Evolutionary conservation across 64 coral and sea anemone species (phyloP).

Genomic region (Pocillopora verrucosa): DNA sequence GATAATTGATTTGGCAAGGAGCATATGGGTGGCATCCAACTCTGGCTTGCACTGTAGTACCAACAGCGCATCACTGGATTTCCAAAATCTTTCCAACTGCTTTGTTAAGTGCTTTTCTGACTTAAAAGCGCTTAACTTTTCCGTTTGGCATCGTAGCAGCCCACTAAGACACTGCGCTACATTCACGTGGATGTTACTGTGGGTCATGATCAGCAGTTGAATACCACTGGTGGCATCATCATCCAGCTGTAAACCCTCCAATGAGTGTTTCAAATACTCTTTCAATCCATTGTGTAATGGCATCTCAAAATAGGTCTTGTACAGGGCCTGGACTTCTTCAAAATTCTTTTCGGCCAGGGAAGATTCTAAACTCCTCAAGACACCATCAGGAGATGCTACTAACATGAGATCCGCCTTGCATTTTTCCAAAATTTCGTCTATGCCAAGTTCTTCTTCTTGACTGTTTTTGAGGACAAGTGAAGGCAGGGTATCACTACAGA

Average conservation of each 20-base stretch:
- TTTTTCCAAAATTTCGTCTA: conserved; percentile 45
- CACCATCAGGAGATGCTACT: conserved; percentile 79
- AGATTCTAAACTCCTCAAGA: conserved; percentile 53
- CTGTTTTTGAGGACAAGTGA: conserved; percentile 65
- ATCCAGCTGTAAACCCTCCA: conserved; percentile 16
- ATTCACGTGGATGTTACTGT: conserved; percentile 71
- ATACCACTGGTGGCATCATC: conserved; percentile 28
- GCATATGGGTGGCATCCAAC: conserved; percentile 71
- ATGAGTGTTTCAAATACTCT: conserved; percentile 26
- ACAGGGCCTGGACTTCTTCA: conserved; percentile 48
- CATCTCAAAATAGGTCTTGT: conserved; percentile 58
- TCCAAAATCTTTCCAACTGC: conserved; percentile 56
- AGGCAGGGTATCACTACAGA: conserved; percentile 61
- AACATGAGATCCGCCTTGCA: conserved; percentile 78
- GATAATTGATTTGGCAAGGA: conserved; percentile 70
- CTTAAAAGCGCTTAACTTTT: conserved; percentile 81
- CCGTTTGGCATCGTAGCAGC: conserved; percentile 45
- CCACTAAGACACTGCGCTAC: conserved; percentile 56
- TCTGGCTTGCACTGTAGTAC: conserved; percentile 83
- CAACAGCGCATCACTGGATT: conserved; percentile 39
- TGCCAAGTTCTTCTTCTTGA: neutral
- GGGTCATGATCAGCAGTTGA: conserved; percentile 71
- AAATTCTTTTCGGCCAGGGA: conserved; percentile 11
- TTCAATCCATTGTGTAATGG: conserved; percentile 71
- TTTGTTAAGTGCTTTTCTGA: conserved; percentile 77